Evolutionary conservation across 2,888 invertebrate genomes (phyloP).

Genomic region (Pseudanteris insignis): DNA sequence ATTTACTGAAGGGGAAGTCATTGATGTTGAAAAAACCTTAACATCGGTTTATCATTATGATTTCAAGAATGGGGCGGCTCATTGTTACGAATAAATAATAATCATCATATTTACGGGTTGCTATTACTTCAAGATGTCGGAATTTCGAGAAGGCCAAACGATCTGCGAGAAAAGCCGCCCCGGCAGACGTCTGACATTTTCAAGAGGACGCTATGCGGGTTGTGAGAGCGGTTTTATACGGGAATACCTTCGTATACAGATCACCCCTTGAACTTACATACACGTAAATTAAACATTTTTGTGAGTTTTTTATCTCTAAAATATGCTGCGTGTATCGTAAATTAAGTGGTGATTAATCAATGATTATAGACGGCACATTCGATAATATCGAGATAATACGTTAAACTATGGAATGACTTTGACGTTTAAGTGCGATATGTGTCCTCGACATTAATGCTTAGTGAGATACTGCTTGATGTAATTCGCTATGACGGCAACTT

Average conservation of each 20-base stretch:
- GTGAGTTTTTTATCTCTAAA: too few species aligned
- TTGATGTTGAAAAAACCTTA: too few species aligned
- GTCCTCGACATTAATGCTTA: constrained; percentile 20
- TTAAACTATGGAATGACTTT: constrained; percentile 15
- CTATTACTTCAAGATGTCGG: constrained; percentile 18
- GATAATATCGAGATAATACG: constrained; percentile 11
- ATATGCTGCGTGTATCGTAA: too few species aligned
- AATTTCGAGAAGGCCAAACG: constrained; percentile 8
- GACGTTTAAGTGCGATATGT: constrained; percentile 12
- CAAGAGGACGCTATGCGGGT: constrained; percentile 25
- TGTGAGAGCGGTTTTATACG: constrained; percentile 3
- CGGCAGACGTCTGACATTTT: constrained; percentile 17
- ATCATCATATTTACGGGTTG: too few species aligned
- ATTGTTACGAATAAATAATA: too few species aligned
- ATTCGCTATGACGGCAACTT: constrained; percentile 7
- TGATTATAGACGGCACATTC: background rate
- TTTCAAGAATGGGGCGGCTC: too few species aligned
- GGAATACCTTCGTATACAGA: background rate
- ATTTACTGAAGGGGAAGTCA: too few species aligned
- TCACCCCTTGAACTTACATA: background rate
- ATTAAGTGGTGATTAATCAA: too few species aligned
- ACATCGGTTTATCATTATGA: too few species aligned
- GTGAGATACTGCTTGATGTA: constrained; percentile 4
- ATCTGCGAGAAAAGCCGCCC: constrained; percentile 11
- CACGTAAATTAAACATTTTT: too few species aligned